Conservation (phyloP, 2,113 vertebrate species). For the Thunnus maccoyii region DNA sequence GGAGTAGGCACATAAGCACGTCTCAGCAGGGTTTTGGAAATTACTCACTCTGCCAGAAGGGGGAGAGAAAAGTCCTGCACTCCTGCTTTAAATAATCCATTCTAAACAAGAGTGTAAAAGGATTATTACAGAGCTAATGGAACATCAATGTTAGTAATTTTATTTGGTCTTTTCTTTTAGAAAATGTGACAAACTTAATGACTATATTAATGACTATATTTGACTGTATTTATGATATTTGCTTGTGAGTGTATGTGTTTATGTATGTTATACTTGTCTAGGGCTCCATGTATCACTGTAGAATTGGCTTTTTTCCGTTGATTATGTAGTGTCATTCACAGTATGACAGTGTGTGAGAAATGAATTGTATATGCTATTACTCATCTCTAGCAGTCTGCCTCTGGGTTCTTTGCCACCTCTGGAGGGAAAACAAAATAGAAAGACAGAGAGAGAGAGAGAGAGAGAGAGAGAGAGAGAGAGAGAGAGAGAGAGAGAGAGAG, state of each 20-base stretch:
- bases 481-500: background rate
- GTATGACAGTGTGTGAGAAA: slow-evolving; percentile 52
- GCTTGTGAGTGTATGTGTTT: background rate
- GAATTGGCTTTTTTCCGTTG: slow-evolving; percentile 57
- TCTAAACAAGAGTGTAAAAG: background rate
- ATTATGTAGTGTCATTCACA: slow-evolving; percentile 53
- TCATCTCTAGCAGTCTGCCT: slow-evolving; percentile 53
- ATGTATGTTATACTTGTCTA: background rate
- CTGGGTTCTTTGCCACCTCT: slow-evolving; percentile 33
- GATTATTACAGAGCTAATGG: slow-evolving; percentile 28
- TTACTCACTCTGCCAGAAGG: no score
- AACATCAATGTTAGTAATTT: background rate
- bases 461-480: slow-evolving; percentile 11
- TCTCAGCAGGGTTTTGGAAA: no score
- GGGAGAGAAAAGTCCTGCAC: no score
- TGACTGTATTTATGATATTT: background rate
- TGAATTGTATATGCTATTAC: slow-evolving; percentile 67
- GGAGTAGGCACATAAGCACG: no score
- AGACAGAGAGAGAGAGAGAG: background rate
- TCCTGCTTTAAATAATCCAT: background rate
- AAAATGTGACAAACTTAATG: slow-evolving; percentile 14
- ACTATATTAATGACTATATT: slow-evolving; percentile 4
- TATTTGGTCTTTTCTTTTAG: background rate
- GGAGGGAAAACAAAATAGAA: slow-evolving; percentile 44
- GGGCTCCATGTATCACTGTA: background rate